Percentiles rank a stretch among this genome's conserved stretches.
Conservation (phyloP, 2,113 vertebrate genomes). For the Vulpes ferrilata region DNA sequence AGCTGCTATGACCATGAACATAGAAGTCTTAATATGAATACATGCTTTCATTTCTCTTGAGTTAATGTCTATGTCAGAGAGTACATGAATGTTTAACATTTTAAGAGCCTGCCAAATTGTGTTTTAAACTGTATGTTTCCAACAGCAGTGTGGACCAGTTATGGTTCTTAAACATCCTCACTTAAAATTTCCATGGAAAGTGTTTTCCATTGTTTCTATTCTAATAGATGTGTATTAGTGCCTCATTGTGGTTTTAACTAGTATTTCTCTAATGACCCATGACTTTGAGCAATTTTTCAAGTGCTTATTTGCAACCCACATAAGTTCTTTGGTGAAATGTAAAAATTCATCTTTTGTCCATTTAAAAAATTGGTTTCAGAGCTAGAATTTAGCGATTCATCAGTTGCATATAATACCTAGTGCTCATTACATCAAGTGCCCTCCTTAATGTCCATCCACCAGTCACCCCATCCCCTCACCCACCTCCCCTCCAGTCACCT, state of each 20-base stretch:
- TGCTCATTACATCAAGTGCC: neutral
- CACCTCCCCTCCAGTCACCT: neutral
- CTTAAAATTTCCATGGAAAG: neutral
- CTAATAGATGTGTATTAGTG: neutral
- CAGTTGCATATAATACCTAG: neutral
- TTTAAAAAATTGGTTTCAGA: neutral
- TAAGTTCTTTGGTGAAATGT: neutral
- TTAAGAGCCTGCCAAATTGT: neutral
- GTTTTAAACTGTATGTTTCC: neutral
- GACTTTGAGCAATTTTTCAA: neutral
- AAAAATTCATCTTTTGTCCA: neutral
- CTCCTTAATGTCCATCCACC: neutral
- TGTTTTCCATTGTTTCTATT: neutral
- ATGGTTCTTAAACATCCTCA: neutral
- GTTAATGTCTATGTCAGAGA: neutral
- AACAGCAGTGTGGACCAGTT: neutral
- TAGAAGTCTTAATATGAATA: neutral
- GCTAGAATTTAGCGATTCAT: neutral
- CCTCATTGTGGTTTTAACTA: neutral
- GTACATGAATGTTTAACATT: neutral
- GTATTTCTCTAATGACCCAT: neutral
- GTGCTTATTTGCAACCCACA: neutral
- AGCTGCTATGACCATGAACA: neutral
- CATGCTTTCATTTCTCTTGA: neutral
- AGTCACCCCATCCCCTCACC: neutral